phyloP scores from a whole-genome alignment of 2,113 vertebrate species.

The Lates calcarifer region DNA sequence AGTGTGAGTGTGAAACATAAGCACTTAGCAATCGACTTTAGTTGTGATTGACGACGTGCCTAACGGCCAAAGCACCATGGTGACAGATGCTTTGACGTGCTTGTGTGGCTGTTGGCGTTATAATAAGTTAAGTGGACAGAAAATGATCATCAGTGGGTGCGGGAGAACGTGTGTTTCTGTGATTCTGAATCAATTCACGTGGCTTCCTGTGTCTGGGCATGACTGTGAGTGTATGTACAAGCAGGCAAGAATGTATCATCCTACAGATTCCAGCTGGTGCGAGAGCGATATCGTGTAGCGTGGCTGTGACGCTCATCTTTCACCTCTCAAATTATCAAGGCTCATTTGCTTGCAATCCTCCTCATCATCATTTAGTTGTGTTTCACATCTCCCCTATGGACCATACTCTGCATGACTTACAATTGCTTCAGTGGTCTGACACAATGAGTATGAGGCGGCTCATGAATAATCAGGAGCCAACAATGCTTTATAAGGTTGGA shows the following conservation, averaged over 20 bases:
- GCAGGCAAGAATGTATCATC: background rate
- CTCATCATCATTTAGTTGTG: constrained; percentile 61
- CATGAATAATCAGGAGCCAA: constrained; percentile 63
- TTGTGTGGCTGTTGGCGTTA: constrained; percentile 3
- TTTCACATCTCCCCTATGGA: constrained; percentile 65
- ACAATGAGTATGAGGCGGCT: constrained; percentile 42
- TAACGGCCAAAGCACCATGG: constrained; percentile 3
- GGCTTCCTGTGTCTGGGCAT: constrained; percentile 1
- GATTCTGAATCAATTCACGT: background rate
- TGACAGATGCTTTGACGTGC: constrained; percentile 31
- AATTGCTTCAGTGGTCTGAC: constrained; percentile 47
- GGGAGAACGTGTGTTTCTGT: background rate
- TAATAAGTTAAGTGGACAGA: constrained; percentile 36
- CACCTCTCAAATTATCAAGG: constrained; percentile 46
- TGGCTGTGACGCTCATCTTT: background rate
- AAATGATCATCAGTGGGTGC: constrained; percentile 5
- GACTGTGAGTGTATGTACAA: background rate
- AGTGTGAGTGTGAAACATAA: background rate
- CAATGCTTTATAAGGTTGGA: constrained; percentile 42
- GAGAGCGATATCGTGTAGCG: constrained; percentile 3
- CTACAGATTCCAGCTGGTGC: constrained; percentile 24
- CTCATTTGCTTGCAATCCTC: constrained; percentile 58
- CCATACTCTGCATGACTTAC: constrained; percentile 51
- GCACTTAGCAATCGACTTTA: constrained; percentile 40
- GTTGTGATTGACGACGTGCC: constrained; percentile 28